Conservation (phyloP, 2,888 invertebrate species). For the Hofmannophila pseudospretella region DNA sequence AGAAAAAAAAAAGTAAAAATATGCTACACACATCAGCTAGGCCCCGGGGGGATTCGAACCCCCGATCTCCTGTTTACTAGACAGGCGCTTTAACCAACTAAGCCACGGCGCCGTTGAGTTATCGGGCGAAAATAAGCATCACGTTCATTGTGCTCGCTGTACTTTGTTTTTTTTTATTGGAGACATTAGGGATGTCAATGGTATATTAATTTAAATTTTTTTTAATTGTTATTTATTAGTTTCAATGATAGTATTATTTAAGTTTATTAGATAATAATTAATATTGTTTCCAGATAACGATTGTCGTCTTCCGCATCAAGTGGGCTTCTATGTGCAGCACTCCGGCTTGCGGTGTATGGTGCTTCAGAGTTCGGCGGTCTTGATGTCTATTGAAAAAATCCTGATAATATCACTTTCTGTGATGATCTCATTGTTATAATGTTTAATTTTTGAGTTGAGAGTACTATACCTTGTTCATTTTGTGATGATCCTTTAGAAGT, state of each 20-base stretch:
- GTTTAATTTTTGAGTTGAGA: too few species aligned
- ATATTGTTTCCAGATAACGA: slow-evolving; percentile 77
- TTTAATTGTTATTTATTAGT: too few species aligned
- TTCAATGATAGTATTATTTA: too few species aligned
- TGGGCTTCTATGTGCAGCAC: slow-evolving; percentile 73
- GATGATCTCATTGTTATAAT: slow-evolving; percentile 21
- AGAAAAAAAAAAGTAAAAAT: slow-evolving; percentile 13
- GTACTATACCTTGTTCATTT: too few species aligned
- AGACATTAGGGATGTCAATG: background rate
- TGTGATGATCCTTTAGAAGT: too few species aligned
- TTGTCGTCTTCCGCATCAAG: slow-evolving; percentile 82
- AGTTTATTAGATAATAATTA: too few species aligned
- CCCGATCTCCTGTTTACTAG: slow-evolving; percentile 78
- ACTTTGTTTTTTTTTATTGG: slow-evolving; percentile 13
- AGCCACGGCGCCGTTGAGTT: slow-evolving; percentile 69
- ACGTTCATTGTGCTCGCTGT: slow-evolving; percentile 8
- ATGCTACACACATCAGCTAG: slow-evolving; percentile 27
- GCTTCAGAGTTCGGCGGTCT: slow-evolving; percentile 37
- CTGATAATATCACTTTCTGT: slow-evolving; percentile 25
- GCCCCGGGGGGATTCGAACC: slow-evolving; percentile 78
- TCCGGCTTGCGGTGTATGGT: slow-evolving; percentile 67
- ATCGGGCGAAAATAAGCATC: slow-evolving; percentile 27
- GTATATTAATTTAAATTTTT: background rate
- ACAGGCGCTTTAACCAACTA: slow-evolving; percentile 79
- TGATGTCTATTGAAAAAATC: slow-evolving; percentile 23